Evolutionary conservation across 2,113 vertebrate species (phyloP), one percentile per base, ranked within the genome.

Genomic region (Laterallus jamaicensis): DNA sequence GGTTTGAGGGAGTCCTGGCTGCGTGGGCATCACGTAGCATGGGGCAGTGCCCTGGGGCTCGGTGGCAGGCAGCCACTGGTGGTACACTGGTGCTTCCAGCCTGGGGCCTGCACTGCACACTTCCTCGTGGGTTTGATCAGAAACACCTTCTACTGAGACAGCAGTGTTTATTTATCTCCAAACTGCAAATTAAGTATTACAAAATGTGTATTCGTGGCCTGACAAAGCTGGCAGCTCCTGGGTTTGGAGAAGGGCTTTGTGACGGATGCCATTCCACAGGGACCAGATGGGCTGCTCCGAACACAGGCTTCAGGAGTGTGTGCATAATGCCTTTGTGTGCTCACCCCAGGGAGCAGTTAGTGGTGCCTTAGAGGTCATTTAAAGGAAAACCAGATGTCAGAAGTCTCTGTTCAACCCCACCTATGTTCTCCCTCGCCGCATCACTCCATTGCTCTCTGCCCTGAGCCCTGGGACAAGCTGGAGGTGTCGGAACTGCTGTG

Each of bases 11-110:
- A 37, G 37, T 74, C 66, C 32, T 40, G 50, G 6, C 47, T 50
- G 11, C 15, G 37, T 2, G 32, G 39, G 50, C 7, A 9, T 16
- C 5, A 1, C 4, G 0, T 9, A 20, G 17, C 22, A 9, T 0
- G 5, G 10, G 31, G 26, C 25, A 60, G 4, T 20, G 19, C 49
- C 32, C 77, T 55, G 59, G 29, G 24, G 9, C 22, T 15, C 8
- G 24, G 12, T 12, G 3, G 5, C 44, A 18, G 15, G 49, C 17
- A 54, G 16, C 15, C 22, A 1, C 32, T 12, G 6, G 19, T 24
- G 42, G 42, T 16, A 8, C 63, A 8, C 31, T 8, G 20, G 15
- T 19, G 7, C 49, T 25, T 19, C n/a, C 21, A 59, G 17, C 44
- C 24, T 10, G 7, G 55, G 64, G 18, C 39, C 54, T 44, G 64